phyloP scores from a whole-genome alignment of 2,113 vertebrate species.

The Epinephelus cyanopodus region DNA sequence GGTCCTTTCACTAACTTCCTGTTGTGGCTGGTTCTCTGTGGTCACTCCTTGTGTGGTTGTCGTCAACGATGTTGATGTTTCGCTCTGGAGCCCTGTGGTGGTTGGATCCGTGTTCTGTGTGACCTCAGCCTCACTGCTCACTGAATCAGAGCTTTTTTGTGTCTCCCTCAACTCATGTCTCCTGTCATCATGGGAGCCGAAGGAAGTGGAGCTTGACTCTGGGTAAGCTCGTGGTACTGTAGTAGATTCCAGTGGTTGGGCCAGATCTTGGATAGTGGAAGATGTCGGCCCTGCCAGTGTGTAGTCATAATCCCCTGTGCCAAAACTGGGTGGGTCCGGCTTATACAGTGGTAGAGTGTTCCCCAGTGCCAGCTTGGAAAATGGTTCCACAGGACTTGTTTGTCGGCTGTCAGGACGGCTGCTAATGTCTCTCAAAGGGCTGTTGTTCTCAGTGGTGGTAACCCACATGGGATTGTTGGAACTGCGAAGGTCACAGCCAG shows the following conservation, averaged over 20 bases:
- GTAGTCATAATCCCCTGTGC: conserved; percentile 83
- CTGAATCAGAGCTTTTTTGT: conserved; percentile 44
- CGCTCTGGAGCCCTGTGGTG: conserved; percentile 28
- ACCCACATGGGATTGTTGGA: conserved; percentile 48
- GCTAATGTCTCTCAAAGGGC: conserved; percentile 81
- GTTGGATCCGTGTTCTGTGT: conserved; percentile 41
- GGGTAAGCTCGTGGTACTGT: conserved; percentile 43
- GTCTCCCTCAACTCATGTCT: conserved; percentile 65
- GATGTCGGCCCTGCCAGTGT: conserved; percentile 43
- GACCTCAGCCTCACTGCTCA: conserved; percentile 48
- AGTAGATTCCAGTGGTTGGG: conserved; percentile 60
- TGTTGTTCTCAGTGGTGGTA: conserved; percentile 77
- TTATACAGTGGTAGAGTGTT: conserved; percentile 80
- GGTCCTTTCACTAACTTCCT: conserved; percentile 34
- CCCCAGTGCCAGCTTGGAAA: conserved; percentile 57
- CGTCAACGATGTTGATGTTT: conserved; percentile 52
- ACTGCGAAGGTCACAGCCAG: conserved; percentile 77
- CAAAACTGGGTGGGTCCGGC: conserved; percentile 69
- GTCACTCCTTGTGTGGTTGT: conserved; percentile 42
- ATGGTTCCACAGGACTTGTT: conserved; percentile 76
- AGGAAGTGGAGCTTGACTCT: conserved; percentile 47
- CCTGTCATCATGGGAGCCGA: conserved; percentile 49
- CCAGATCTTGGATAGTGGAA: conserved; percentile 57
- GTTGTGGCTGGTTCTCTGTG: conserved; percentile 52
- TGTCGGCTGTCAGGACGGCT: conserved; percentile 86